These are phyloP conservation scores for Bathybates hornii DNA, from an alignment of 2,113 vertebrate genomes.

Conservation along the genomic window DNA sequence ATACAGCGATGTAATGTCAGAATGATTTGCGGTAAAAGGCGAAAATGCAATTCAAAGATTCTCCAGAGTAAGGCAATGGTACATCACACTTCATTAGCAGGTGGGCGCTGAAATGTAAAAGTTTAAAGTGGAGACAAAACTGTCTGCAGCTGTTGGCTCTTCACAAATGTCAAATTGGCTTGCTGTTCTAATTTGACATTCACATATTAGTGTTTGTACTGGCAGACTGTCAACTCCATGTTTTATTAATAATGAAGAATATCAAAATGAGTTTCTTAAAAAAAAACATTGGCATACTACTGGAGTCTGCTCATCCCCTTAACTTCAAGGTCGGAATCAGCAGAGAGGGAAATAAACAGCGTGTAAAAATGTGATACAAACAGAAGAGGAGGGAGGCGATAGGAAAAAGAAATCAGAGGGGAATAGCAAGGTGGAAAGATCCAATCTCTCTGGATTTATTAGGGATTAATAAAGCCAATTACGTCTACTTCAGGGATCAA, in stretches of 20 bases:
- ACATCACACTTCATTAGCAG: constrained; percentile 16
- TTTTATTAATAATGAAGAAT: constrained; percentile 10
- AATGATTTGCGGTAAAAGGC: not conserved
- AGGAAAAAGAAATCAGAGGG: not conserved
- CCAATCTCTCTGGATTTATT: constrained; percentile 20
- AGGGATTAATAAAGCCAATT: constrained; percentile 29
- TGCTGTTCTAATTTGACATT: constrained; percentile 8
- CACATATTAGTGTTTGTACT: not conserved
- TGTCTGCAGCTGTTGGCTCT: not conserved
- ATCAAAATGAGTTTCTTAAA: not conserved
- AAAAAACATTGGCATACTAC: not conserved
- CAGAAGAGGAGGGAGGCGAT: not conserved
- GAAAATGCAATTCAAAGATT: not conserved
- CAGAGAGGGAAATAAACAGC: not conserved
- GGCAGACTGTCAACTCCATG: constrained; percentile 10
- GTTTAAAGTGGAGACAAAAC: constrained; percentile 5
- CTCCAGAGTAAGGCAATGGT: not conserved
- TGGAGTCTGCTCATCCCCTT: not conserved
- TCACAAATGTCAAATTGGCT: constrained; percentile 10
- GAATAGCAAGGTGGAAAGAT: not conserved
- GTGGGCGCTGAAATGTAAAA: not conserved
- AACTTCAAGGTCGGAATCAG: not conserved
- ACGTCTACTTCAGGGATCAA: not conserved
- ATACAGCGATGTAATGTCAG: not conserved
- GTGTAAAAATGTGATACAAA: not conserved